phyloP scores from a whole-genome alignment of 2,888 invertebrate genomes.

The Dynastes hyllus region DNA sequence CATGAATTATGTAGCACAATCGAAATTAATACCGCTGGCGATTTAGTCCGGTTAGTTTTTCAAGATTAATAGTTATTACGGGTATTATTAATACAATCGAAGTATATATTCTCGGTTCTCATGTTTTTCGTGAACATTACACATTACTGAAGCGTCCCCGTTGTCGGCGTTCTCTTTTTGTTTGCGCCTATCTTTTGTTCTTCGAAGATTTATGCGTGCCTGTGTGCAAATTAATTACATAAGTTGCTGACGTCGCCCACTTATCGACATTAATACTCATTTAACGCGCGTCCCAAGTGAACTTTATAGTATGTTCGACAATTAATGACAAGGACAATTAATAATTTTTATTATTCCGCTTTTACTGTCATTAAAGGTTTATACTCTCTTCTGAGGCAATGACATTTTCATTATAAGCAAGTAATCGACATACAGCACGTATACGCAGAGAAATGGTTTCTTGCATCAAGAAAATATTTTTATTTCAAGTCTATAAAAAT shows the following conservation, averaged over 20 bases:
- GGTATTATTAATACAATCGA: constrained; percentile 42
- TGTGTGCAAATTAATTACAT: constrained; percentile 63
- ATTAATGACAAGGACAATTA: constrained; percentile 45
- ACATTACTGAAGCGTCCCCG: constrained; percentile 28
- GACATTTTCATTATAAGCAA: neutral
- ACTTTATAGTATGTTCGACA: constrained; percentile 53
- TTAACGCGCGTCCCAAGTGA: constrained; percentile 54
- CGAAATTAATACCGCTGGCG: constrained; percentile 26
- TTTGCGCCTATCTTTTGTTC: constrained; percentile 57
- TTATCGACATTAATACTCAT: constrained; percentile 56
- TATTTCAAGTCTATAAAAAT: too few species aligned
- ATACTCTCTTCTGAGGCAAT: neutral
- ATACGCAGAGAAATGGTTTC: too few species aligned
- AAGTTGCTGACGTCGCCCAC: constrained; percentile 58
- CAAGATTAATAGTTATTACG: constrained; percentile 43
- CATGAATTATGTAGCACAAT: constrained; percentile 33
- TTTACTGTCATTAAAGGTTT: neutral
- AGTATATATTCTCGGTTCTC: constrained; percentile 41
- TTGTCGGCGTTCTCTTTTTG: constrained; percentile 52
- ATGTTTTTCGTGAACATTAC: constrained; percentile 35
- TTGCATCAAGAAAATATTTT: too few species aligned
- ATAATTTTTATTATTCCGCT: constrained; percentile 38
- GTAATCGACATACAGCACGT: too few species aligned
- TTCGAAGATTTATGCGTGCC: constrained; percentile 60
- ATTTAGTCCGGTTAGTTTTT: constrained; percentile 31